A percentile compares a stretch with the other conserved stretches of the same genome.
Conservation (phyloP, 2,113 vertebrate genomes). For the Mesitornis unicolor region DNA sequence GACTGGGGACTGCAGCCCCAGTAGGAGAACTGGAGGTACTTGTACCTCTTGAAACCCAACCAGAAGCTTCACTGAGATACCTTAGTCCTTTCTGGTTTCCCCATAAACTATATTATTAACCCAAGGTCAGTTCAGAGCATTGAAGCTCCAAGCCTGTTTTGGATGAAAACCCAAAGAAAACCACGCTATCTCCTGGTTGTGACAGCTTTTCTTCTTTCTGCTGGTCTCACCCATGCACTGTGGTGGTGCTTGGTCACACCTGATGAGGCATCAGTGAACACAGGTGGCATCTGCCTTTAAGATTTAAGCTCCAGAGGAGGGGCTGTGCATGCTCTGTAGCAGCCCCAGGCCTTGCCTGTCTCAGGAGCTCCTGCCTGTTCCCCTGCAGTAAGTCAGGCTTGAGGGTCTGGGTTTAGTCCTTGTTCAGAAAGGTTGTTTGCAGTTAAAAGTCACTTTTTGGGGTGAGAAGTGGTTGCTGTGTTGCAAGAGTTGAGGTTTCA, state of each 20-base stretch:
- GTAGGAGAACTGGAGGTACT: neutral
- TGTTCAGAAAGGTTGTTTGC: neutral
- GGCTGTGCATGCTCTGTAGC: neutral
- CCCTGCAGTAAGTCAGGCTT: neutral
- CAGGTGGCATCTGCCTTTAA: neutral
- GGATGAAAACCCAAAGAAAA: neutral
- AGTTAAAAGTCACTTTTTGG: neutral
- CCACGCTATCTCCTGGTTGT: neutral
- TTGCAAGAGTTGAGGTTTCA: neutral
- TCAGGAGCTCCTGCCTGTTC: neutral
- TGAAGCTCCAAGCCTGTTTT: neutral
- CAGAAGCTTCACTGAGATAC: neutral
- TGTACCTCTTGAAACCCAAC: neutral
- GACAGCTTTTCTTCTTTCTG: neutral
- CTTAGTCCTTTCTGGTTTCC: neutral
- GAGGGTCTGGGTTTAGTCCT: neutral
- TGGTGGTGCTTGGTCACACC: rapidly evolving
- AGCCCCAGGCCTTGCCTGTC: neutral
- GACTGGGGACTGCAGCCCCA: neutral
- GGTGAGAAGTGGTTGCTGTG: neutral
- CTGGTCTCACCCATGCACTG: neutral
- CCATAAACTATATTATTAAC: neutral
- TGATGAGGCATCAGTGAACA: neutral
- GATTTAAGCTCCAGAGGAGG: neutral
- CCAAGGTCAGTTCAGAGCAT: rapidly evolving